Conservation (phyloP, 2,888 invertebrate genomes). For the Psylliodes chrysocephalus region DNA sequence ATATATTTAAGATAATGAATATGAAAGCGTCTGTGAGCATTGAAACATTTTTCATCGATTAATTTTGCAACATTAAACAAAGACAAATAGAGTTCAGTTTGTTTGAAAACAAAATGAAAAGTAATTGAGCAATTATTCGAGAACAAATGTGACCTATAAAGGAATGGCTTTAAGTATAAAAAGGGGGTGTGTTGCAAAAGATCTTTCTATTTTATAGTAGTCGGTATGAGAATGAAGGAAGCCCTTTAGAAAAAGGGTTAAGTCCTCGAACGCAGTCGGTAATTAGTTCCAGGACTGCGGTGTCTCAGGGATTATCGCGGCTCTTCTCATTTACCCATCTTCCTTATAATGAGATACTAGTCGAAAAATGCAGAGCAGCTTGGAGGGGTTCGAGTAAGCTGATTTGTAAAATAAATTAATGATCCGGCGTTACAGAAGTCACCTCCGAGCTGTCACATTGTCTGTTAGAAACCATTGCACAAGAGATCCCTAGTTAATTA, state of each 20-base stretch:
- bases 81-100: neutral
- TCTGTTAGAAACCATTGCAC: conserved; percentile 60
- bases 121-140: conserved; percentile 30
- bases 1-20: conserved; percentile 19
- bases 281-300: conserved; percentile 59
- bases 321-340: conserved; percentile 59
- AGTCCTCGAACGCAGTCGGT: conserved; percentile 52
- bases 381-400: conserved; percentile 62
- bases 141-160: conserved; percentile 49
- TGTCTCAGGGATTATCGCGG: conserved; percentile 60
- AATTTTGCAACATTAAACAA: conserved; percentile 5
- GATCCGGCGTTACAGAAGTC: conserved; percentile 63
- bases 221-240: conserved; percentile 40
- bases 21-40: conserved; percentile 2
- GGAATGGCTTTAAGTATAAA: conserved; percentile 37
- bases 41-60: conserved; percentile 17
- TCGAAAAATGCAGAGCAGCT: conserved; percentile 61
- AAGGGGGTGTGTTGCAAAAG: conserved; percentile 44
- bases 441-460: conserved; percentile 64
- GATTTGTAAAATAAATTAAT: conserved; percentile 66
- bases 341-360: conserved; percentile 59
- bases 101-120: neutral
- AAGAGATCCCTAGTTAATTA: conserved; percentile 62
- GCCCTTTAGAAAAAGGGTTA: conserved; percentile 54
- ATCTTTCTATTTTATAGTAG: conserved; percentile 42